Base-by-base conservation (phyloP, 1,140 invertebrate genomes). In the Platorchestia sp. region DNA sequence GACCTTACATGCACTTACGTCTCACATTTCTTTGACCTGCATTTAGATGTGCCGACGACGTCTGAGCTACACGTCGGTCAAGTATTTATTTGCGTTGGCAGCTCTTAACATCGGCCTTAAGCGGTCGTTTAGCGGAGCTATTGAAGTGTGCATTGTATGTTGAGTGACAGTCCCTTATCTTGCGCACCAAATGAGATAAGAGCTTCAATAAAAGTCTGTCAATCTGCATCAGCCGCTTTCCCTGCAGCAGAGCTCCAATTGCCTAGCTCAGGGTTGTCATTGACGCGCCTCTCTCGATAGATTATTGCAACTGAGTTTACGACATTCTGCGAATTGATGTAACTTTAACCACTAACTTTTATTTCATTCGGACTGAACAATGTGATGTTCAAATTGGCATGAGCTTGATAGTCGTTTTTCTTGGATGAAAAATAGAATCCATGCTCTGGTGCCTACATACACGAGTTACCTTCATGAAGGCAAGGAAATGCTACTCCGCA, bases 181-280 rank as follows among this genome's bases (percentile, higher is more conserved):
- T 44, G 43, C 91, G 91, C 91, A 45, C 91, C 91, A 45, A 93
- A 93, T 93, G 91, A 93, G 91, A 93, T 93, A 93, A 93, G 91
- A 47, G 91, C 91, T 45, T 93, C 91, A 93, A 93, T 93, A 47
- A 93, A 93, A 44, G 45, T 47, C 91, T 93, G 91, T 47, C 91
- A 93, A 45, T 93, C 91, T 93, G 43, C 91, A 93, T 93, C 91
- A 47, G 91, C 41, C 91, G 91, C 41, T 44, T 47, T 44, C 22
- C 43, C 91, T 93, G 91, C 43, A 42, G 41, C 43, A 42, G 41
- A 89, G 43, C 87, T 89, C 43, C 87, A 89, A 89, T 75, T 41
- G 87, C 43, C 42, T 42, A 41, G 87, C 87, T 89, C 87, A 89
- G 87, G 43, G n/a, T 89, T 44, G n/a, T 44, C 87, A 89, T 89